These are phyloP conservation scores for Heliornis fulica DNA, from an alignment of 2,113 vertebrate species.

Conservation along the genomic window DNA sequence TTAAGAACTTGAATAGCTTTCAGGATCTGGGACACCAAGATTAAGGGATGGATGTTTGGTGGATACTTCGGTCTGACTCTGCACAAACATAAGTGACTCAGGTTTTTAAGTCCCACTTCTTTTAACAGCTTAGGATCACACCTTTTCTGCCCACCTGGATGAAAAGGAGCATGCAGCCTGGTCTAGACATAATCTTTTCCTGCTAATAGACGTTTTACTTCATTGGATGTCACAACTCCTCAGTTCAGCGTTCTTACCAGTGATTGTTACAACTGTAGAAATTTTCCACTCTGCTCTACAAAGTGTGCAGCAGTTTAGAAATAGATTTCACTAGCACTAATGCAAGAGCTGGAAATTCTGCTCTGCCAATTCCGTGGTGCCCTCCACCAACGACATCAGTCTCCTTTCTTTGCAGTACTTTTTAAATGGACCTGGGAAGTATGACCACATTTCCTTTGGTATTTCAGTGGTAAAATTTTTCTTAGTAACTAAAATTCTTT, in stretches of 20 bases:
- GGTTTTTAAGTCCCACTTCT: neutral
- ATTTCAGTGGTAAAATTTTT: slow-evolving; percentile 30
- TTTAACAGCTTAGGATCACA: neutral
- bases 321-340: neutral
- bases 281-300: neutral
- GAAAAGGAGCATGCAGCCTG: neutral
- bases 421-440: neutral
- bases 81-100: neutral
- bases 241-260: neutral
- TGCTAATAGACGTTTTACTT: neutral
- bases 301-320: neutral
- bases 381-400: neutral
- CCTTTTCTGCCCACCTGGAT: neutral
- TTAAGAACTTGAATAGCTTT: neutral
- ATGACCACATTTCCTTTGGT: neutral
- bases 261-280: neutral
- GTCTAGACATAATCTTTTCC: neutral
- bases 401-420: neutral
- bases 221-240: neutral
- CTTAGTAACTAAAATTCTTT: slow-evolving; percentile 28
- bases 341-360: neutral
- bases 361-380: neutral
- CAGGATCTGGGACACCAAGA: neutral
- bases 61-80: neutral
- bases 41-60: neutral